Base-by-base conservation (phyloP, 1,140 invertebrate genomes). In the Glomeris maerens region DNA sequence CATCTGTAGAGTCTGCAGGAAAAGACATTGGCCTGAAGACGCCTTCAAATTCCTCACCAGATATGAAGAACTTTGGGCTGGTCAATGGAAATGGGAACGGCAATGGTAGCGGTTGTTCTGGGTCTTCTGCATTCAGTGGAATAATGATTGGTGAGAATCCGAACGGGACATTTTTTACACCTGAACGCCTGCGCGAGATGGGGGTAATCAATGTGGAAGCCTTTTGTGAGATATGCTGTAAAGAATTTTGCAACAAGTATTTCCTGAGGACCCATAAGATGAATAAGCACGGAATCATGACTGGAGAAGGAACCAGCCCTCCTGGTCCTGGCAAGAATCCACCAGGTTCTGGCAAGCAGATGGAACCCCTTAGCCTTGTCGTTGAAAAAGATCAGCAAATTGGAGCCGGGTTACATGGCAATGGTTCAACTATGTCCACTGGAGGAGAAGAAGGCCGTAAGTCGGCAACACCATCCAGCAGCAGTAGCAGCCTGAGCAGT, bases 241-340 rank as follows among this genome's bases (percentile, higher is more conserved):
- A 94, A 64, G 90, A 94, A 69, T 89, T 93, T 65, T 87, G 84
- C 66, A 95, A 94, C 64, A 91, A 93, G 62, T 93, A 93, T 62
- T 94, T 93, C 63, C 66, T 96, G 20, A 76, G 85, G 27, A 91
- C 87, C 17, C 91, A 96, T 65, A 89, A 92, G 58, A 75, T 86
- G 65, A 76, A 75, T 56, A 75, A 74, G 57, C 74, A 76, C 61
- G 72, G 73, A 20, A 70, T 74, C 61, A 22, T 62, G 64, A 44
- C 36, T n/a, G 21, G 4, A 3, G n/a, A 36, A 5, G n/a, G 23
- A 21, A 13, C 17, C 31, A 17, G 17, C 10, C 31, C 31, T 36
- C 31, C 10, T 10, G 31, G 10, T 36, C 10, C 17, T 10, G 17
- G 10, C 17, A 17, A 10, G 17, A 17, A 17, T 10, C 10, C 31